These are phyloP conservation scores for Drosophila ogumai DNA, from an alignment of 1,140 invertebrate species.

Conservation along the genomic window DNA sequence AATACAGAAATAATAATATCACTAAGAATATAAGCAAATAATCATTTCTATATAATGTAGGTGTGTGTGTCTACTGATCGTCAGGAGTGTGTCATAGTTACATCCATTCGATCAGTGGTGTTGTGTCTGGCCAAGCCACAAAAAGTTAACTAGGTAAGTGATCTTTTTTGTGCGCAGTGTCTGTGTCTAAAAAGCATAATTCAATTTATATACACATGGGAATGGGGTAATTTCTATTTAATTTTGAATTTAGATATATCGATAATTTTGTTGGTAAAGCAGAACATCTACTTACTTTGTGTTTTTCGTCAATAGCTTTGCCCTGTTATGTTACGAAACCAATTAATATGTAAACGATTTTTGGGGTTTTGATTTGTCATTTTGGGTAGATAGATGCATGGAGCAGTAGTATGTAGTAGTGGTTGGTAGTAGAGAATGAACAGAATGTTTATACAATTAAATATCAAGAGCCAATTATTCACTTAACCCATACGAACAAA, in stretches of 20 bases:
- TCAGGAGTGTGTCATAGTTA: conserved; percentile 25
- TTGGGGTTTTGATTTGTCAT: conserved; percentile 49
- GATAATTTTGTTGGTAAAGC: conserved; percentile 36
- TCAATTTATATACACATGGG: conserved; percentile 47
- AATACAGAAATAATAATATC: conserved; percentile 50
- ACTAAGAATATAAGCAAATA: conserved; percentile 27
- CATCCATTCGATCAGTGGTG: conserved; percentile 42
- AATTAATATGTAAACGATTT: conserved; percentile 55
- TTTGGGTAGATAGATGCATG: conserved; percentile 29
- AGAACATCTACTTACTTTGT: conserved; percentile 80
- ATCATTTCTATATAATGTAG: conserved; percentile 41
- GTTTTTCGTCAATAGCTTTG: conserved; percentile 84
- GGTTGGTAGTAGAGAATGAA: conserved; percentile 66
- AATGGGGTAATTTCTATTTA: conserved; percentile 45
- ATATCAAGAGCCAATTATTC: conserved; percentile 65
- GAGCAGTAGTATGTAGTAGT: conserved; percentile 53
- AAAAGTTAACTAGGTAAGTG: conserved; percentile 30
- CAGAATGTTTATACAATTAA: conserved; percentile 63
- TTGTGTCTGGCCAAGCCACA: conserved; percentile 49
- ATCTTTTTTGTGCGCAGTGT: conserved; percentile 43
- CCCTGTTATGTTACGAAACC: conserved; percentile 75
- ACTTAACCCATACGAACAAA: conserved; percentile 57
- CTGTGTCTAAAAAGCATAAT: conserved; percentile 62
- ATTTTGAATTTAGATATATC: conserved; percentile 46
- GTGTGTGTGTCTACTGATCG: conserved; percentile 30